Base-by-base conservation (phyloP, 2,797 vertebrate species). In the Microctenopoma steveboyesi region DNA sequence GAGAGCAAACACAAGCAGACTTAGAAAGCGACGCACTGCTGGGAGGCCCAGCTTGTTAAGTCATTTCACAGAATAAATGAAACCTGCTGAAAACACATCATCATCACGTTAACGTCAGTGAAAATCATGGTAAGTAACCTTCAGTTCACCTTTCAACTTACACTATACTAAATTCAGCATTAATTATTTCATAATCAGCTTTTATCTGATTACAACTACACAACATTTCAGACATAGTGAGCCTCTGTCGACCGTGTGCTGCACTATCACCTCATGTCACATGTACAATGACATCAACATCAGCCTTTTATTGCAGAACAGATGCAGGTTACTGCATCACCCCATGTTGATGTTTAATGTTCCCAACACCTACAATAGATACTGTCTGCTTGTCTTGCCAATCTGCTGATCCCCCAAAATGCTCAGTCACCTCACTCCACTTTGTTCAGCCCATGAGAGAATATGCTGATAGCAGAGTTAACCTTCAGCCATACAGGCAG, bases 351-450 rank as follows among this genome's bases (percentile, higher is more conserved):
- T 50, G 46, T 68, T 12, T 51, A 37, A 56, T 60, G 48, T 54
- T 60, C 39, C 42, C 63, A 45, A 56, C 71, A 73, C 64, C 57
- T 60, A 57, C 53, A 72, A 53, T 33, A 63, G 49, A 78, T 56
- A 55, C 10, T 25, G 68, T 73, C 79, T 72, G 49, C 74, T 76
- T 55, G 50, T 63, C 54, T 64, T 8, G 56, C 67, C 72, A 64
- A 73, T 72, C 61, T 47, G 18, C 46, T 14, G 7, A 48, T 74
- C 48, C 60, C 60, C 56, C 25, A 76, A 67, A 68, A 64, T 10
- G 13, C 54, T 79, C 77, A 51, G 70, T 85, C 83, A 69, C 67
- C 75, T 74, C 59, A 57, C 37, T 60, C 70, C 73, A 59, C 69
- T 65, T 61, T 51, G 59, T 70, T 76, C 57, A 46, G 52, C 48